phyloP scores from a whole-genome alignment of 2,797 vertebrate species.

The Todus mexicanus region DNA sequence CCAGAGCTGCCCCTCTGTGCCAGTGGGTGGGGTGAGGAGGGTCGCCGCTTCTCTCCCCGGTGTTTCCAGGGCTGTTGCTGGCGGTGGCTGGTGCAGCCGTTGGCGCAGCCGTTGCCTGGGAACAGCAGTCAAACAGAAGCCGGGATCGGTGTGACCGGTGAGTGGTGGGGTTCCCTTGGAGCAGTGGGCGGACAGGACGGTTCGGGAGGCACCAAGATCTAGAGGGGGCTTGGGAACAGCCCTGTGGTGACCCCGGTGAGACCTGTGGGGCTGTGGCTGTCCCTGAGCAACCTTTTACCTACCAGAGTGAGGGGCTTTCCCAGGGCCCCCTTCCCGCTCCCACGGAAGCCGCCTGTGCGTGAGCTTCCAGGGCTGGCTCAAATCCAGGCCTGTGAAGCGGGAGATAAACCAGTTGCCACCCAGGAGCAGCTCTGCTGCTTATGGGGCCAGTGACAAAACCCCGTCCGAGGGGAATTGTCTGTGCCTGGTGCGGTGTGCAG shows the following conservation, averaged over 20 bases:
- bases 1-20: not conserved
- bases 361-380: not conserved
- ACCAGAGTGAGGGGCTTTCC: not conserved
- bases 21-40: not conserved
- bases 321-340: not conserved
- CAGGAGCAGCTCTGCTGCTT: not conserved
- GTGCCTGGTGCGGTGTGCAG: fast-evolving
- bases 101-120: conserved; percentile 44
- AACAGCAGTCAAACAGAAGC: conserved; percentile 30
- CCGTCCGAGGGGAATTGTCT: not conserved
- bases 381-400: not conserved
- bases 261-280: fast-evolving
- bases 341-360: too few relatives aligned
- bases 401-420: not conserved
- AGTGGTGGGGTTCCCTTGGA: not conserved
- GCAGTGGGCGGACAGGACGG: not conserved
- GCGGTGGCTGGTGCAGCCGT: not conserved
- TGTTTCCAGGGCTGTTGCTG: not conserved
- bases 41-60: too few relatives aligned
- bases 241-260: not conserved
- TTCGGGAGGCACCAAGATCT: not conserved
- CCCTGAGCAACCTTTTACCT: not conserved
- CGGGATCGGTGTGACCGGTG: not conserved
- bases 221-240: not conserved
- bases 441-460: not conserved